A percentile compares a stretch with the other conserved stretches of the same genome.
These are phyloP conservation scores for Druon quercuslanigerum DNA, from an alignment of 1,140 invertebrate species.

Conservation along the genomic window DNA sequence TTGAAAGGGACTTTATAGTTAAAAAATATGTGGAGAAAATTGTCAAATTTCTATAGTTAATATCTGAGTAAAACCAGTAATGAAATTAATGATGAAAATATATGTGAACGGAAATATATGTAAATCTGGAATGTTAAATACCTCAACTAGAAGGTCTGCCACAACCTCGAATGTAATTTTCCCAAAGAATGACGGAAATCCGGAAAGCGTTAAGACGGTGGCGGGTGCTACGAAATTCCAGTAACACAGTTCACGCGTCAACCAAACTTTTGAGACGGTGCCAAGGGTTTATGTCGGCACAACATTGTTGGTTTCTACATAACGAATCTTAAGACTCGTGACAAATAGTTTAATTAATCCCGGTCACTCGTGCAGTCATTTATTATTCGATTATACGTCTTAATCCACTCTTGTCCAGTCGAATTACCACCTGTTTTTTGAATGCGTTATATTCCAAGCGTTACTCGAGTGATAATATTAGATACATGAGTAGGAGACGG, in stretches of 20 bases:
- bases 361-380: not conserved
- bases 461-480: slow-evolving; percentile 4
- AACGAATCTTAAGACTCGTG: slow-evolving; percentile 6
- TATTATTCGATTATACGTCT: slow-evolving; percentile 23
- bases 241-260: slow-evolving; percentile 8
- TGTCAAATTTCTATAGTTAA: too few species aligned
- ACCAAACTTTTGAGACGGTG: slow-evolving; percentile 13
- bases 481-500: not conserved
- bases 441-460: slow-evolving; percentile 4
- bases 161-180: not conserved
- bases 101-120: too few species aligned
- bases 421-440: slow-evolving; percentile 16
- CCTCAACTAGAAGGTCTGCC: too few species aligned
- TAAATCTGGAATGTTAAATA: too few species aligned
- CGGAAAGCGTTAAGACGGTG: not conserved
- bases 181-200: slow-evolving; percentile 13
- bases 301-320: not conserved
- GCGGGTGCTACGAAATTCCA: slow-evolving; percentile 10
- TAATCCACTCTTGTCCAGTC: not conserved
- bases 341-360: slow-evolving; percentile 26
- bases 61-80: too few species aligned
- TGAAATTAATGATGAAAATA: too few species aligned
- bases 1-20: too few species aligned
- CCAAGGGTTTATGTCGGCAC: slow-evolving; percentile 19
- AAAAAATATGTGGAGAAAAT: too few species aligned